These are phyloP conservation scores for Monochamus alternatus DNA, from an alignment of 2,888 invertebrate species.

Conservation along the genomic window DNA sequence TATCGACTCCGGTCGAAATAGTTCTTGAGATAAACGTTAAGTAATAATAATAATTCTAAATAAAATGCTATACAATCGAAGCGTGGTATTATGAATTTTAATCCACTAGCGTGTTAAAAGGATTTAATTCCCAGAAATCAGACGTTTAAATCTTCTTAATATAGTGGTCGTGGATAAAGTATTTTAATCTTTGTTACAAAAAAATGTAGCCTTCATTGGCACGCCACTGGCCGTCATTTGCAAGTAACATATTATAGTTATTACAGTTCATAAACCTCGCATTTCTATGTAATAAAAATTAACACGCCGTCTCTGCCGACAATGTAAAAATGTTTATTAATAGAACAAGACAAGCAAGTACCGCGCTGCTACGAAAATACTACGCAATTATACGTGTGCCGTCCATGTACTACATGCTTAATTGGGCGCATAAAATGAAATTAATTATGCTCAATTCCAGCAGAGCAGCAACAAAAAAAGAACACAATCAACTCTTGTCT, in stretches of 20 bases:
- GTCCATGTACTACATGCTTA: slow-evolving; percentile 41
- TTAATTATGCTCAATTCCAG: slow-evolving; percentile 26
- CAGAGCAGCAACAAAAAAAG: slow-evolving; percentile 22
- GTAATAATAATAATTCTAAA: too few species aligned
- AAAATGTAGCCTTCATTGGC: too few species aligned
- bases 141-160: too few species aligned
- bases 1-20: too few species aligned
- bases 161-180: too few species aligned
- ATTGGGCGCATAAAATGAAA: slow-evolving; percentile 40
- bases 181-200: too few species aligned
- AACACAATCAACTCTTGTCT: not conserved
- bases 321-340: slow-evolving; percentile 17
- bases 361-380: slow-evolving; percentile 6
- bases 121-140: too few species aligned
- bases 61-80: too few species aligned
- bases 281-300: not conserved
- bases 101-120: too few species aligned
- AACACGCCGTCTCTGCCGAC: not conserved
- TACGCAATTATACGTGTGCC: slow-evolving; percentile 21
- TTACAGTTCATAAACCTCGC: slow-evolving; percentile 19
- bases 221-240: too few species aligned
- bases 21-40: too few species aligned
- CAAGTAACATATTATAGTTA: not conserved
- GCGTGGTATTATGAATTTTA: too few species aligned
- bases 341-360: not conserved